Evolutionary conservation across 2,113 vertebrate genomes (phyloP).

Genomic region (Albula goreensis): DNA sequence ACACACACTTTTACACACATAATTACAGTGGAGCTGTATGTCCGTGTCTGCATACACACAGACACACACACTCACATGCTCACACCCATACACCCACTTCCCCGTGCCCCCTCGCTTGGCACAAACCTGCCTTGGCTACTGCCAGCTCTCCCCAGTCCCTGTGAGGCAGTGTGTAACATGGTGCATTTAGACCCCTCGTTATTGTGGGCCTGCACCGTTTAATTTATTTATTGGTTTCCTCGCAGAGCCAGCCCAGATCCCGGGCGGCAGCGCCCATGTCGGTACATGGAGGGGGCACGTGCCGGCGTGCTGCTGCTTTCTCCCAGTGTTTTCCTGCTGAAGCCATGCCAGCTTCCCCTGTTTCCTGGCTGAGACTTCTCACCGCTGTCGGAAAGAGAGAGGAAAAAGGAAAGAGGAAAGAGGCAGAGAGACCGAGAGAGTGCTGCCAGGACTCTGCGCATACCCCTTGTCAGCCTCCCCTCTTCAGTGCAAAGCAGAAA

Average conservation of each 20-base stretch:
- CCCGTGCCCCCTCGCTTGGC: conserved; percentile 26
- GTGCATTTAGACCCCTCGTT: conserved; percentile 37
- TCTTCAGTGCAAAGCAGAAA: neutral
- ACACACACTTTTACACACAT: conserved; percentile 6
- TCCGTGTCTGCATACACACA: conserved; percentile 10
- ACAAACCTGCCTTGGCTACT: conserved; percentile 7
- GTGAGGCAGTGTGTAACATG: conserved; percentile 46
- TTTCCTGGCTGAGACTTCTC: conserved; percentile 65
- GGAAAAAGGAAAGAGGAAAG: conserved; percentile 4
- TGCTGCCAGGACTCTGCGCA: neutral
- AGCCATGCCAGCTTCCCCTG: conserved; percentile 67
- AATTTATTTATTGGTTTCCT: conserved; percentile 54
- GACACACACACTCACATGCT: conserved; percentile 41
- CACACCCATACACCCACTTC: conserved; percentile 34
- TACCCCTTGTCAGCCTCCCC: neutral
- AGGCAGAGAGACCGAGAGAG: neutral
- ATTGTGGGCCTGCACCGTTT: conserved; percentile 22
- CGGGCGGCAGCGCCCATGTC: conserved; percentile 50
- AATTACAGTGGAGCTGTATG: neutral
- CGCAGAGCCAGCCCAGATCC: conserved; percentile 50
- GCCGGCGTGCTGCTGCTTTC: conserved; percentile 53
- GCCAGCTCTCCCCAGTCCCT: conserved; percentile 41
- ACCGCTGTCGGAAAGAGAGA: conserved; percentile 12
- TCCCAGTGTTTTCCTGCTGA: conserved; percentile 61
- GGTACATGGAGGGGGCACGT: conserved; percentile 35